These are phyloP conservation scores for Falco concolor DNA, from an alignment of 2,797 vertebrate species.

Conservation along the genomic window DNA sequence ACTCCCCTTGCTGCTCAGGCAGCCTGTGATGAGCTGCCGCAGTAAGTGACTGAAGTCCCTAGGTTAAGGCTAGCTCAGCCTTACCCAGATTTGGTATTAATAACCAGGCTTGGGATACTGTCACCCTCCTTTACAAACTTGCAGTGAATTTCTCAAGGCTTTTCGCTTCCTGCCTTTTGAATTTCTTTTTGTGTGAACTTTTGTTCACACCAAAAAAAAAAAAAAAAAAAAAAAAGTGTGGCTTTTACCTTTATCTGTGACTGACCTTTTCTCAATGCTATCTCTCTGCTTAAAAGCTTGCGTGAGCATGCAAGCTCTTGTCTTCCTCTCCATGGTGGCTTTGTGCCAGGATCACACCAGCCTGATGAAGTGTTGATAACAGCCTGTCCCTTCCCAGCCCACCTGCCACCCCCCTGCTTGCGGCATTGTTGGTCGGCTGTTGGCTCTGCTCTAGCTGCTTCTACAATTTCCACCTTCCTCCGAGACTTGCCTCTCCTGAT, in stretches of 20 bases:
- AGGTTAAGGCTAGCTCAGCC: neutral
- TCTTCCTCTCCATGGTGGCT: neutral
- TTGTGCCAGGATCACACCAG: neutral
- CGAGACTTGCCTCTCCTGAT: neutral
- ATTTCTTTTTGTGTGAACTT: constrained; percentile 6
- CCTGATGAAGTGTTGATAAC: neutral
- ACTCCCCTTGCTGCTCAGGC: neutral
- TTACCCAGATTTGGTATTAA: neutral
- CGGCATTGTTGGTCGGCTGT: fast-evolving
- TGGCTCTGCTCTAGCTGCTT: neutral
- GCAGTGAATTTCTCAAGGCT: neutral
- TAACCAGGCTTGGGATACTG: neutral
- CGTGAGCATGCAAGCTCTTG: neutral
- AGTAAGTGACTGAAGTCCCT: neutral
- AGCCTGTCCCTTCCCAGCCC: neutral
- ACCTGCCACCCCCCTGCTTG: neutral
- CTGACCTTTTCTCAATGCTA: constrained; percentile 6
- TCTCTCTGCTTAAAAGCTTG: neutral
- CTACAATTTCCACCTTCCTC: neutral
- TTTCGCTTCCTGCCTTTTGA: constrained; percentile 18
- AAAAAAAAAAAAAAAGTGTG: neutral
- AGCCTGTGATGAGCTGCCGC: neutral
- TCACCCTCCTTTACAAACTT: neutral
- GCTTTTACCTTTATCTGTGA: neutral
- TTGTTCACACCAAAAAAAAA: no score